Conservation (phyloP, 2,797 vertebrate species). For the Gymnopithys bicolor region DNA sequence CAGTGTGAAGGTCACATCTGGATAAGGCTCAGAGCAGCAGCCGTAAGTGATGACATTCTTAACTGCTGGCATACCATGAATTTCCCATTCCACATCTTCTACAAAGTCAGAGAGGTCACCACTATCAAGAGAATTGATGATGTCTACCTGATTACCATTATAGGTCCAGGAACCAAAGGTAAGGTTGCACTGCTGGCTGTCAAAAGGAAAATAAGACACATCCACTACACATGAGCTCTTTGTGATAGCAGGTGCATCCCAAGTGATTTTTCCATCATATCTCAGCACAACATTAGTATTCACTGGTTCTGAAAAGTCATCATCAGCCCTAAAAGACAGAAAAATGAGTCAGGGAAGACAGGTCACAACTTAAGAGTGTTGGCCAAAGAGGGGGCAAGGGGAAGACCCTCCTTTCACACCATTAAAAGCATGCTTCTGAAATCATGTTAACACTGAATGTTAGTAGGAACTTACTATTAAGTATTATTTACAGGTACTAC, state of each 20-base stretch:
- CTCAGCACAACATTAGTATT: constrained; percentile 94
- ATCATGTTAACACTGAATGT: neutral
- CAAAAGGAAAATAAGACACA: constrained; percentile 96
- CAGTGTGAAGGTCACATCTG: constrained; percentile 94
- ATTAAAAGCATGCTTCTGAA: neutral
- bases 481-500: neutral
- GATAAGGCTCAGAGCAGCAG: constrained; percentile 97
- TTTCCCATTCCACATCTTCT: constrained; percentile 98
- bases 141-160: constrained; percentile 97
- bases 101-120: constrained; percentile 95
- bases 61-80: constrained; percentile 94
- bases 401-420: neutral
- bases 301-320: constrained; percentile 86
- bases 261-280: constrained; percentile 94
- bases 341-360: neutral
- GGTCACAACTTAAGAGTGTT: neutral
- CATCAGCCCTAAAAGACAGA: constrained; percentile 85
- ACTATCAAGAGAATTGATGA: constrained; percentile 87
- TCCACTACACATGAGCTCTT: constrained; percentile 97
- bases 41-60: constrained; percentile 93
- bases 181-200: constrained; percentile 94
- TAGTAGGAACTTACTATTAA: neutral
- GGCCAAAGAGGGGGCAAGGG: neutral
- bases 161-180: constrained; percentile 99
- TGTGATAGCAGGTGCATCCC: constrained; percentile 96